These are phyloP conservation scores for Cyclophora albipunctata DNA, from an alignment of 2,888 invertebrate genomes.

Conservation along the genomic window DNA sequence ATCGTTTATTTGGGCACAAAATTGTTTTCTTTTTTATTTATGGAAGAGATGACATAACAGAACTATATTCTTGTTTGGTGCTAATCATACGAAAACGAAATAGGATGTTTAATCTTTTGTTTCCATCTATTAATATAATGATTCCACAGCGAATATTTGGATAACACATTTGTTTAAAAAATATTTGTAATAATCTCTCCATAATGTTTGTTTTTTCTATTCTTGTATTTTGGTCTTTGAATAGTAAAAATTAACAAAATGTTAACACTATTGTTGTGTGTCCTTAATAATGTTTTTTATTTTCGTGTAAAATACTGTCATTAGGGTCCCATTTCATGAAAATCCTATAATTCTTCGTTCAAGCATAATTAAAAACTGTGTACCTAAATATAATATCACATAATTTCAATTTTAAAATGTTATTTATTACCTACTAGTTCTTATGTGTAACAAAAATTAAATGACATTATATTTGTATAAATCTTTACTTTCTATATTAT, in stretches of 20 bases:
- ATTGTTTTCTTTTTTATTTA: slow-evolving; percentile 20
- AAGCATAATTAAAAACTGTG: slow-evolving; percentile 16
- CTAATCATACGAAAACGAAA: slow-evolving; percentile 3
- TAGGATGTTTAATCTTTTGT: slow-evolving; percentile 19
- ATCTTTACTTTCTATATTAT: slow-evolving; percentile 65
- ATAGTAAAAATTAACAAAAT: no score
- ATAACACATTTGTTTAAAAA: no score
- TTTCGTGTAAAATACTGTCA: slow-evolving; percentile 61
- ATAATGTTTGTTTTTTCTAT: no score
- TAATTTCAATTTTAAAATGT: slow-evolving; percentile 30
- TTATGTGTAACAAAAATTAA: slow-evolving; percentile 53
- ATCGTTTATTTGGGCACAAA: slow-evolving; percentile 41
- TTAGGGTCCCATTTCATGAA: slow-evolving; percentile 49
- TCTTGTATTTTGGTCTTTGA: no score
- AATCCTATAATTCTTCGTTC: slow-evolving; percentile 23
- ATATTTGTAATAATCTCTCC: no score
- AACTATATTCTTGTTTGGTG: slow-evolving; percentile 9
- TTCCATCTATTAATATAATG: no score
- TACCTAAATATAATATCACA: slow-evolving; percentile 14
- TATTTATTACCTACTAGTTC: slow-evolving; percentile 31
- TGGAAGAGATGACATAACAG: neutral
- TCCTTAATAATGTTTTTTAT: slow-evolving; percentile 69
- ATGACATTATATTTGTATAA: slow-evolving; percentile 72
- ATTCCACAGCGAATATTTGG: no score
- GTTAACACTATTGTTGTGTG: slow-evolving; percentile 38